phyloP scores from a whole-genome alignment of 2,888 invertebrate species.

The Bembecia ichneumoniformis region DNA sequence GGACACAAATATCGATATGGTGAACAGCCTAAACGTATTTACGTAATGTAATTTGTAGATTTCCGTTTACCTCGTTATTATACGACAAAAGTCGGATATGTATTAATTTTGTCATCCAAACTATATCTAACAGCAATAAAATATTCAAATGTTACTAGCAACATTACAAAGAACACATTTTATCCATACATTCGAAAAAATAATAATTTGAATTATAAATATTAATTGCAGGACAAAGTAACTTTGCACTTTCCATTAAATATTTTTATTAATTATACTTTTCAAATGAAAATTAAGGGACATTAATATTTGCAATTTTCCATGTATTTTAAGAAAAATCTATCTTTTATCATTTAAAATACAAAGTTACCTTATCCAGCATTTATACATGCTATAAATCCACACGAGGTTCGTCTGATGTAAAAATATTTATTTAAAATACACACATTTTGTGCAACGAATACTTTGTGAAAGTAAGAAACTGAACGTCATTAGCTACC shows the following conservation, averaged over 20 bases:
- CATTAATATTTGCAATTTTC: too few species aligned
- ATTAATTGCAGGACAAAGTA: neutral
- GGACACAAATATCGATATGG: too few species aligned
- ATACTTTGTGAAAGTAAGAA: neutral
- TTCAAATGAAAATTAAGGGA: too few species aligned
- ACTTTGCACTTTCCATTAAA: neutral
- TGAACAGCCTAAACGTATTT: too few species aligned
- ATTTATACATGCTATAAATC: neutral
- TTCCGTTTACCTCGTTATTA: slow-evolving; percentile 39
- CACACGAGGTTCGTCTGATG: neutral
- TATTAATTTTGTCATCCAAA: slow-evolving; percentile 14
- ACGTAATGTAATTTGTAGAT: too few species aligned
- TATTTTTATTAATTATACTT: too few species aligned
- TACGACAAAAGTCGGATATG: slow-evolving; percentile 41
- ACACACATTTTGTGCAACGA: neutral
- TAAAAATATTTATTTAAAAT: neutral
- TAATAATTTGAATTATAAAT: neutral
- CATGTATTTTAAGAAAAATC: too few species aligned
- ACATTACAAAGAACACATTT: slow-evolving; percentile 14
- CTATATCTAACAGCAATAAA: slow-evolving; percentile 17
- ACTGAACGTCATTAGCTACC: slow-evolving; percentile 15
- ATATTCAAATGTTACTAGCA: slow-evolving; percentile 10
- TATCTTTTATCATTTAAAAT: too few species aligned
- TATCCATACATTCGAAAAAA: neutral
- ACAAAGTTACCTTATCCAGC: too few species aligned